A percentile compares a stretch with the other conserved stretches of the same genome.
Evolutionary conservation across 1,140 invertebrate genomes (phyloP).

Genomic region (Galendromus occidentalis): DNA sequence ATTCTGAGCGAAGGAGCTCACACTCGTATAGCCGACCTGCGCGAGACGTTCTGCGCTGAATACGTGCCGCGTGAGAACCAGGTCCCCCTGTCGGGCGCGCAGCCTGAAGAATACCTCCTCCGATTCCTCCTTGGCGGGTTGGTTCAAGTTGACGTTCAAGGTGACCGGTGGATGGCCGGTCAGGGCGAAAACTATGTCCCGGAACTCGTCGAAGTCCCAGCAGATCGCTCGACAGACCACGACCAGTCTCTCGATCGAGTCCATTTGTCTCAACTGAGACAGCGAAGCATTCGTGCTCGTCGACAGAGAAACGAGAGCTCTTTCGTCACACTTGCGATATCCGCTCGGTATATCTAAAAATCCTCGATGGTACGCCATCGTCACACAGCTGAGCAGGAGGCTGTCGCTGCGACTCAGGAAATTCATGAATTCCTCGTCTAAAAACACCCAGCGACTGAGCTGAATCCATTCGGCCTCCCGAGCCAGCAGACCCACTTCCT

Average conservation of each 20-base stretch:
- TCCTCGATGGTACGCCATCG: neutral
- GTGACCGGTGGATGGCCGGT: neutral
- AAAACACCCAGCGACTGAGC: neutral
- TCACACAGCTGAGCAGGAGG: neutral
- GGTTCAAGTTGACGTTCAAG: neutral
- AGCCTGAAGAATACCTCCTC: neutral
- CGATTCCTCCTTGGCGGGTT: neutral
- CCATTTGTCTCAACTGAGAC: neutral
- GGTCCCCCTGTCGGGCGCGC: neutral
- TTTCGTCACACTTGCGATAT: neutral
- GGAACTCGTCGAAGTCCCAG: slow-evolving; percentile 8
- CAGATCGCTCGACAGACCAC: neutral
- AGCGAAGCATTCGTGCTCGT: too few species aligned
- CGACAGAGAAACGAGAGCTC: neutral
- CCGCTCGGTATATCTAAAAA: neutral
- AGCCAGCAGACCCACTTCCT: neutral
- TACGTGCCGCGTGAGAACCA: neutral
- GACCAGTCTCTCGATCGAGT: neutral
- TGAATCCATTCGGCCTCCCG: neutral
- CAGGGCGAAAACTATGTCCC: neutral
- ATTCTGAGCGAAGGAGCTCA: slow-evolving; percentile 1
- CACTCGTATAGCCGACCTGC: neutral
- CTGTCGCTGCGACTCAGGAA: neutral
- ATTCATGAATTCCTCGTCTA: neutral
- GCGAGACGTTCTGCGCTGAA: neutral